Conservation (phyloP, 2,113 vertebrate species). For the Circaetus gallicus region DNA sequence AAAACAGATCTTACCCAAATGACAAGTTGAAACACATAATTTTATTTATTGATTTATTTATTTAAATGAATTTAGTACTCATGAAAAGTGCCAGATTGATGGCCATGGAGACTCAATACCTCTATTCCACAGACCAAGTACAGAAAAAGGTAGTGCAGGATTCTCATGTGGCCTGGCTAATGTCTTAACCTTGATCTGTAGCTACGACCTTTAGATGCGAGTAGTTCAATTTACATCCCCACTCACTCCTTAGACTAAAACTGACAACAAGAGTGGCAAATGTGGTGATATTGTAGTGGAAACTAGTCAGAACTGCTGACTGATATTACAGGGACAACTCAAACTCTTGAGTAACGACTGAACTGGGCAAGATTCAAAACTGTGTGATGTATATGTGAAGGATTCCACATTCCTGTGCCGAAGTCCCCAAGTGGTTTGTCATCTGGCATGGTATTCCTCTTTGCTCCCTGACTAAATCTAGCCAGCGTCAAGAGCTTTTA, state of each 20-base stretch:
- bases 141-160: background rate
- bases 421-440: background rate
- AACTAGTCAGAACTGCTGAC: background rate
- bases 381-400: background rate
- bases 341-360: background rate
- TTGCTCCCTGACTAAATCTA: background rate
- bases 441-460: background rate
- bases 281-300: background rate
- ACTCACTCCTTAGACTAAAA: background rate
- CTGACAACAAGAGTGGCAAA: background rate
- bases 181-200: background rate
- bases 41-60: slow-evolving; percentile 2
- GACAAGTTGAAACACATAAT: background rate
- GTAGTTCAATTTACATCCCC: background rate
- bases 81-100: slow-evolving; percentile 9
- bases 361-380: background rate
- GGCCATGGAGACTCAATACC: background rate
- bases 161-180: background rate
- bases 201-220: background rate
- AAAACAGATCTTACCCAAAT: slow-evolving; percentile 31
- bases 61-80: slow-evolving; percentile 10
- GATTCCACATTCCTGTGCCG: fast-evolving
- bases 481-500: background rate
- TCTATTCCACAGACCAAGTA: background rate
- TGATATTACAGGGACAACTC: background rate